phyloP scores from a whole-genome alignment of 2,888 invertebrate species.

The Diachrysia chrysitis region DNA sequence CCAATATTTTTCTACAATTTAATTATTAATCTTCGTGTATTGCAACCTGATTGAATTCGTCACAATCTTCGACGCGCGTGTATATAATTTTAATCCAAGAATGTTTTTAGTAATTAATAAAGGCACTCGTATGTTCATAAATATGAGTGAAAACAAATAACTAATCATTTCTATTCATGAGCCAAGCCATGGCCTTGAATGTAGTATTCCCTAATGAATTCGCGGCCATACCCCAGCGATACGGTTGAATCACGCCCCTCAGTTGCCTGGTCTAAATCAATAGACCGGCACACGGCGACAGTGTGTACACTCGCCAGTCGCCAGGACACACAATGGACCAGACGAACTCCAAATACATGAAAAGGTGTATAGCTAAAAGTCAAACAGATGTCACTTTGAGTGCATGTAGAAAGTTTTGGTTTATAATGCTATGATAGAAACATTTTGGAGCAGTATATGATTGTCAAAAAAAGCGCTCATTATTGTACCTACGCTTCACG shows the following conservation, averaged over 20 bases:
- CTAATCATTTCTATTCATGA: slow-evolving; percentile 24
- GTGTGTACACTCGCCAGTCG: slow-evolving; percentile 5
- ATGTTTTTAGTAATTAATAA: not conserved
- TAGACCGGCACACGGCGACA: slow-evolving; percentile 69
- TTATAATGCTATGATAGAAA: slow-evolving; percentile 19
- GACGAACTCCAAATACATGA: slow-evolving; percentile 39
- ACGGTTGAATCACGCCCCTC: slow-evolving; percentile 82
- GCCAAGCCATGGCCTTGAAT: slow-evolving; percentile 55
- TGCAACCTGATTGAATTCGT: not conserved
- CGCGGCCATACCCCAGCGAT: slow-evolving; percentile 61
- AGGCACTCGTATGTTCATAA: not conserved
- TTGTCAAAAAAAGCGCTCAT: too few relatives aligned
- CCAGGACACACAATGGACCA: slow-evolving; percentile 47
- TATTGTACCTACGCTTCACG: not conserved
- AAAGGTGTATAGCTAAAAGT: slow-evolving; percentile 37
- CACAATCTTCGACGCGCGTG: not conserved
- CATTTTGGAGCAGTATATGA: slow-evolving; percentile 10
- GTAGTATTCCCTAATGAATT: slow-evolving; percentile 60
- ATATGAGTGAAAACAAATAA: not conserved
- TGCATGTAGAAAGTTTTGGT: slow-evolving; percentile 28
- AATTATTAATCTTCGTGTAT: not conserved
- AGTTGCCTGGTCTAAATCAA: slow-evolving; percentile 79
- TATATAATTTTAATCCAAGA: not conserved
- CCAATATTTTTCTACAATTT: not conserved
- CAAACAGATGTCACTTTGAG: slow-evolving; percentile 28